These are phyloP conservation scores for Synanthedon vespiformis DNA, from an alignment of 2,888 invertebrate genomes.

Conservation along the genomic window DNA sequence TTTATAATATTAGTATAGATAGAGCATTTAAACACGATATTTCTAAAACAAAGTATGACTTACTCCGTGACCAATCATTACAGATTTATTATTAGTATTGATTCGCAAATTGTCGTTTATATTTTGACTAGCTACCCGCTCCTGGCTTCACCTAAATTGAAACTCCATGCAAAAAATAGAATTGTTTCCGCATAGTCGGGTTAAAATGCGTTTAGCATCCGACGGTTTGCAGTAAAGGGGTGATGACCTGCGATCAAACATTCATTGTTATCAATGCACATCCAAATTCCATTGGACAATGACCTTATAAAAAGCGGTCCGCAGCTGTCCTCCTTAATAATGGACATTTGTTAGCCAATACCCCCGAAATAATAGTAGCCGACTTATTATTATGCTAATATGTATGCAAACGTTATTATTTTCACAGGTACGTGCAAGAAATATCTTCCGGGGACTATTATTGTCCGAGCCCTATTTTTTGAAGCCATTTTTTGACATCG, in stretches of 20 bases:
- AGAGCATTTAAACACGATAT: too few species aligned
- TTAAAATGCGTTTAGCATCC: background rate
- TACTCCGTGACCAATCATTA: too few species aligned
- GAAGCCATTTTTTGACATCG: conserved; percentile 17
- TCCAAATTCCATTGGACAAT: conserved; percentile 56
- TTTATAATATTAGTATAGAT: too few species aligned
- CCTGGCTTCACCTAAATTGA: too few species aligned
- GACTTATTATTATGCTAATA: conserved; percentile 65
- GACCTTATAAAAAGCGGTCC: conserved; percentile 34
- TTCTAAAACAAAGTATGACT: too few species aligned
- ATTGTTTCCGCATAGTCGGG: background rate
- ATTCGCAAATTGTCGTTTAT: too few species aligned
- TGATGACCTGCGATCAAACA: conserved; percentile 31
- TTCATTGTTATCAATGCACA: conserved; percentile 28
- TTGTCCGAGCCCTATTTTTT: conserved; percentile 37
- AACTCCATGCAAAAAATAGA: too few species aligned
- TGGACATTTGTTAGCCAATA: conserved; percentile 51
- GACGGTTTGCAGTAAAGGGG: conserved; percentile 18
- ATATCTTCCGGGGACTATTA: conserved; percentile 41
- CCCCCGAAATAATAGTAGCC: conserved; percentile 53
- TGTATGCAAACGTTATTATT: conserved; percentile 47
- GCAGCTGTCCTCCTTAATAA: conserved; percentile 55
- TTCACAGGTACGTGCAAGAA: conserved; percentile 40
- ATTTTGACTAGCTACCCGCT: too few species aligned
- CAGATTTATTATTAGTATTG: too few species aligned